These are phyloP conservation scores for Diorhabda sublineata DNA, from an alignment of 1,140 invertebrate genomes.

Conservation along the genomic window DNA sequence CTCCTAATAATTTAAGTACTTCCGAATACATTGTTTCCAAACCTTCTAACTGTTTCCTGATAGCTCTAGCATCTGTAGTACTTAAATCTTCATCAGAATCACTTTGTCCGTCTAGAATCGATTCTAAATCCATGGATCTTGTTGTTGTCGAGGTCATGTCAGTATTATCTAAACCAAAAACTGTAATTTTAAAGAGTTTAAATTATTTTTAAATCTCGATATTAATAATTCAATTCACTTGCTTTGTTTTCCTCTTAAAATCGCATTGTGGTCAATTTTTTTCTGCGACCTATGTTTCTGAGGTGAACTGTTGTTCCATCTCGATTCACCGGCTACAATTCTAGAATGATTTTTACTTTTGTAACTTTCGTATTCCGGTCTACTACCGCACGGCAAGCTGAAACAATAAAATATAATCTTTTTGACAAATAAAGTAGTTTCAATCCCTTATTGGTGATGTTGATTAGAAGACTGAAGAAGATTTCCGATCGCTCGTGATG, in stretches of 20 bases:
- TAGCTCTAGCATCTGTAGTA: slow-evolving; percentile 71
- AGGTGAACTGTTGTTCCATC: slow-evolving; percentile 33
- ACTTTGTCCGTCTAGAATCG: slow-evolving; percentile 66
- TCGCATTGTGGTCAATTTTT: slow-evolving; percentile 42
- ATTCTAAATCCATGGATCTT: slow-evolving; percentile 72
- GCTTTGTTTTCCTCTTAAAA: slow-evolving; percentile 46
- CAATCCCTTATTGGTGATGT: too few relatives aligned
- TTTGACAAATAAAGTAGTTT: too few relatives aligned
- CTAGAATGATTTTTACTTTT: slow-evolving; percentile 40
- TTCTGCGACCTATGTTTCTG: slow-evolving; percentile 39
- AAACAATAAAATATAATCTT: slow-evolving; percentile 12
- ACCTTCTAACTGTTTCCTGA: slow-evolving; percentile 77
- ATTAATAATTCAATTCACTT: slow-evolving; percentile 20
- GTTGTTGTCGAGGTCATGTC: slow-evolving; percentile 76
- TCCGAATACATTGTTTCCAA: slow-evolving; percentile 80
- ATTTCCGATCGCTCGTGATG: too few relatives aligned
- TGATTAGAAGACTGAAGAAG: too few relatives aligned
- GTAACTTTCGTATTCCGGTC: slow-evolving; percentile 52
- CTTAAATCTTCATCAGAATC: slow-evolving; percentile 71
- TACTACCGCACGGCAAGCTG: slow-evolving; percentile 57
- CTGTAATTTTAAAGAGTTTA: slow-evolving; percentile 44
- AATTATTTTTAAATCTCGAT: not conserved
- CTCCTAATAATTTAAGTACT: slow-evolving; percentile 73
- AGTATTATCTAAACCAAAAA: slow-evolving; percentile 66
- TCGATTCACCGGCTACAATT: slow-evolving; percentile 22